Evolutionary conservation across 2,797 vertebrate species (phyloP).

Genomic region (Spinibarbus caldwelli): DNA sequence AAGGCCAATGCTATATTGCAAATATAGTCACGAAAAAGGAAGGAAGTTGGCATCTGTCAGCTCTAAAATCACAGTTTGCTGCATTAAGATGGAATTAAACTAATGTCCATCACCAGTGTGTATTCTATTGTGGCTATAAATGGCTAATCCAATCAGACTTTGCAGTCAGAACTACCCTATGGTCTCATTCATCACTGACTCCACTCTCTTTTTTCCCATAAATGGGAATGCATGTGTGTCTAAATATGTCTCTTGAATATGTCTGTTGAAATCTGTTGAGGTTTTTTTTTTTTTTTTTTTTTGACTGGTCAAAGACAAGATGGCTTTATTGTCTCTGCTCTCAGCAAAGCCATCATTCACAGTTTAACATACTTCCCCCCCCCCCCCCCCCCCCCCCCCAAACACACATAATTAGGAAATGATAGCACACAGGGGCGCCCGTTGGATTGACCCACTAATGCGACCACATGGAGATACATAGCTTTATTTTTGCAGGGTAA

Average conservation of each 20-base stretch:
- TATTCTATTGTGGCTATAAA: neutral
- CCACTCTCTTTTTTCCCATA: neutral
- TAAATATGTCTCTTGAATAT: neutral
- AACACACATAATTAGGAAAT: conserved; percentile 46
- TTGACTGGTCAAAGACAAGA: neutral
- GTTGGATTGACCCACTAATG: conserved; percentile 42
- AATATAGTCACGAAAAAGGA: neutral
- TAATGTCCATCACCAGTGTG: neutral
- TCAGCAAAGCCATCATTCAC: conserved; percentile 38
- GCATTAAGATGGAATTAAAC: neutral
- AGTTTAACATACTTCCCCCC: conserved; percentile 17
- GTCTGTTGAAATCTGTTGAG: neutral
- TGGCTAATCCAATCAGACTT: neutral
- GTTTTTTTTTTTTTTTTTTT: neutral
- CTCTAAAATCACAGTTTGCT: neutral
- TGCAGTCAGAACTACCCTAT: neutral
- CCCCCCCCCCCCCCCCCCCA: neutral
- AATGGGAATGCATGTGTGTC: neutral
- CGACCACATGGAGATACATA: conserved; percentile 43
- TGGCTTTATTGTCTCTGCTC: conserved; percentile 14
- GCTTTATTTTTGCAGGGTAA: conserved; percentile 52
- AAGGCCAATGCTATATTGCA: neutral
- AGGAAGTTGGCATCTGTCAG: neutral
- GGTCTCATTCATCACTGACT: neutral
- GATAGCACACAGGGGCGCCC: conserved; percentile 9